Evolutionary conservation across 2,888 invertebrate species (phyloP), one percentile per base, ranked within the genome.

Genomic region (Melanotus villosus): DNA sequence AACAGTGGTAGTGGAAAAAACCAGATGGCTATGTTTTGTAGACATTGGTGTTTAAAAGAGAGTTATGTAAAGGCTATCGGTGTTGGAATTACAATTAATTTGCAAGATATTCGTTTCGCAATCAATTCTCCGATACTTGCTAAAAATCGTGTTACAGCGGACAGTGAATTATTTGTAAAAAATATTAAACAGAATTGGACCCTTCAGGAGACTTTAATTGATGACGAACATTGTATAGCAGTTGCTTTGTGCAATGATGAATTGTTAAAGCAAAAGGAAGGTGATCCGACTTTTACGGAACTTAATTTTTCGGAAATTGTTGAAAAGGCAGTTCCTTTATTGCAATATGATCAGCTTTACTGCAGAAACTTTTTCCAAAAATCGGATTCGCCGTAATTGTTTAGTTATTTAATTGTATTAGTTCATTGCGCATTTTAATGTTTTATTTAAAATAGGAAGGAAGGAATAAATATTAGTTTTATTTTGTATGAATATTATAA

Each of bases 21-120:
- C n/a, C 91, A 94, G 82, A 85, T 95, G 32, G 87, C 87, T 12
- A 91, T 91, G 80, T 98, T 98, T 84, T 96, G 93, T 83, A 88
- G 98, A 70, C 89, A 93, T 79, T 98, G 98, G 98, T 93, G 96
- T 77, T 86, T 98, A 54, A 98, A 98, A 84, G 98, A 98, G 83
- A 93, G 96, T 81, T 97, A 96, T 82, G 93, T 96, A 0, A 98
- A 98, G 85, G 97, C 97, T 72, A 87, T 92, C 62, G 97, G 98
- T 16, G 86, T 92, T 19, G 98, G 98, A 26, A 91, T 98, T 60
- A 92, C 92, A 0, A 86, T 93, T 72, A 90, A 94, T 78, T 87
- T 98, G 45, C 86, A 89, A 75, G 88, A 91, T 74, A 89, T 98
- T 38, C 91, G 91, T 84, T 98, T 98, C 84, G 82, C 87, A 57